phyloP scores from a whole-genome alignment of 1,140 invertebrate genomes.

The Apis florea region DNA sequence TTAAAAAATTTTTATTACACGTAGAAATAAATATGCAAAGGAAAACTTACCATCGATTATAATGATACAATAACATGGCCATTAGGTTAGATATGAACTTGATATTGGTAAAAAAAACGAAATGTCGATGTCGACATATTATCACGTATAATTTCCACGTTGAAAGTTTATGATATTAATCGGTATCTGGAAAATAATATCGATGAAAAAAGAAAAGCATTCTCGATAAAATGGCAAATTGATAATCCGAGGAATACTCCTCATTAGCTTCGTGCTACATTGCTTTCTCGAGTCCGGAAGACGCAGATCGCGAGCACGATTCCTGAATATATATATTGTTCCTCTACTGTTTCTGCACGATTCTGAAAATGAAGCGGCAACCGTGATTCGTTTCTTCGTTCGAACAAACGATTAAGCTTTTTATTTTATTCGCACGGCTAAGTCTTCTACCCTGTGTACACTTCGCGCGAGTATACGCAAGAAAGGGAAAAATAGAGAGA shows the following conservation, averaged over 20 bases:
- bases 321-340: constrained; percentile 1
- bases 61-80: too few species aligned
- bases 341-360: constrained; percentile 5
- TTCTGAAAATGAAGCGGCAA: constrained; percentile 17
- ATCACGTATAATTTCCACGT: too few species aligned
- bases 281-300: constrained; percentile 41
- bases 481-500: not conserved
- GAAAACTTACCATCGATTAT: too few species aligned
- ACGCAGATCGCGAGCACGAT: constrained; percentile 50
- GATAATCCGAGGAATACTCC: not conserved
- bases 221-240: too few species aligned
- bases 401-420: not conserved
- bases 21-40: too few species aligned
- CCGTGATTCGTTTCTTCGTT: not conserved
- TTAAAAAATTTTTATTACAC: too few species aligned
- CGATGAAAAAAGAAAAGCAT: too few species aligned
- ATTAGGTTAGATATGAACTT: too few species aligned
- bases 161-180: too few species aligned
- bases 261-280: constrained; percentile 22
- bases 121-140: too few species aligned
- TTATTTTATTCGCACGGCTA: constrained; percentile 1
- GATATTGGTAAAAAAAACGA: too few species aligned
- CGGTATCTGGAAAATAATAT: too few species aligned
- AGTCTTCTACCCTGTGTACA: constrained; percentile 20
- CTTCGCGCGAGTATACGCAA: not conserved